Conservation (phyloP, 2,888 invertebrate genomes). For the Hydropsyche betteni region DNA sequence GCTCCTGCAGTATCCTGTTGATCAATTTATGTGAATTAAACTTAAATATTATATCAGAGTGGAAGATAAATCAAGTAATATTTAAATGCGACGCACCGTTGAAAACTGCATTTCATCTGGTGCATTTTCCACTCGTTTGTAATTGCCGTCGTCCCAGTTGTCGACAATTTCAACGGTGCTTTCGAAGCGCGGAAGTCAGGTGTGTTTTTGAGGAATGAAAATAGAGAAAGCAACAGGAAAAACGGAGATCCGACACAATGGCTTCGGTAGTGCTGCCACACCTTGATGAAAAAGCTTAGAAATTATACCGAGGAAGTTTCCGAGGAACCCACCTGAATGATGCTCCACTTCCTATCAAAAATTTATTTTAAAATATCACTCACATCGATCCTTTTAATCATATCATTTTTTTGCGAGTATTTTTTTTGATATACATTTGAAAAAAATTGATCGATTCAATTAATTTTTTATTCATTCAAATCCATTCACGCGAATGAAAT, state of each 20-base stretch:
- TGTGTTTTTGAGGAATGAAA: conserved; percentile 48
- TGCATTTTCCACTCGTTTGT: conserved; percentile 7
- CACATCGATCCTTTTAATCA: not conserved
- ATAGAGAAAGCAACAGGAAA: conserved; percentile 48
- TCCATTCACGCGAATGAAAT: no score
- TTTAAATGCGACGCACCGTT: not conserved
- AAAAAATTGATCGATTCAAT: no score
- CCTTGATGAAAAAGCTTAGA: conserved; percentile 51
- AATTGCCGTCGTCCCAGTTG: conserved; percentile 30
- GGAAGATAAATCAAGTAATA: no score
- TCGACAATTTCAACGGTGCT: conserved; percentile 17
- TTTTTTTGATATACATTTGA: not conserved
- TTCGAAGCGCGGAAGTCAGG: conserved; percentile 47
- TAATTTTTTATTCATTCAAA: no score
- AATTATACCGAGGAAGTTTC: conserved; percentile 44
- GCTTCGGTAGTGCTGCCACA: conserved; percentile 49
- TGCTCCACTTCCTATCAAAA: conserved; percentile 1
- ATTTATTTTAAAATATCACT: not conserved
- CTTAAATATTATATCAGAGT: no score
- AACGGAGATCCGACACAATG: conserved; percentile 47
- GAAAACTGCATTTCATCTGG: conserved; percentile 16
- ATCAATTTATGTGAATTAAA: no score
- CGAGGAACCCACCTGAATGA: not conserved
- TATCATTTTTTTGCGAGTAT: not conserved
- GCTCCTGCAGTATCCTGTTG: no score